These are phyloP conservation scores for Heliocidaris tuberculata DNA, from an alignment of 35 echinoderm and acorn worm genomes.

Conservation along the genomic window DNA sequence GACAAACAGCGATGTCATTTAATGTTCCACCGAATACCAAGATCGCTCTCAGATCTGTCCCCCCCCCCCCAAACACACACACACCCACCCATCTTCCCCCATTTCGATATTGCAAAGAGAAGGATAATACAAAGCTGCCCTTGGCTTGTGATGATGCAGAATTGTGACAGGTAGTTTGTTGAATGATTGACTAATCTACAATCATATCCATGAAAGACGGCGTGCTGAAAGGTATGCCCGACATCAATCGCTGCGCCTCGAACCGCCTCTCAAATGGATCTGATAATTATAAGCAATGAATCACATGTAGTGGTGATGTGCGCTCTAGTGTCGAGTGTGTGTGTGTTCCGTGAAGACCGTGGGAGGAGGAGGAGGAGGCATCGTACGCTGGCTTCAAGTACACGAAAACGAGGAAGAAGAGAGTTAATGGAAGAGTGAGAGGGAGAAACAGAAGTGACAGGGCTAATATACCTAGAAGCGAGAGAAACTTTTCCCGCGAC, in stretches of 20 bases:
- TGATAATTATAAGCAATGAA: constrained; percentile 3
- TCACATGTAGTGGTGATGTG: background rate
- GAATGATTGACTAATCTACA: background rate
- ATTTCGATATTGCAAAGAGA: background rate
- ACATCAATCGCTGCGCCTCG: background rate
- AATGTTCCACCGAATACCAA: background rate
- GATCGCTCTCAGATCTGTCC: background rate
- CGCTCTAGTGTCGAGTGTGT: background rate
- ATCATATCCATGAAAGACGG: background rate
- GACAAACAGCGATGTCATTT: background rate
- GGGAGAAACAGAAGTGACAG: background rate
- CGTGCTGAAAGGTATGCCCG: background rate
- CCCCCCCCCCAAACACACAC: too few species aligned
- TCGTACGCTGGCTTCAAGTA: background rate
- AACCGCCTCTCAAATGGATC: background rate
- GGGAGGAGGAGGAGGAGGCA: background rate
- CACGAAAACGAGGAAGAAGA: background rate
- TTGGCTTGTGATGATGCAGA: background rate
- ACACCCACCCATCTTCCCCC: too few species aligned
- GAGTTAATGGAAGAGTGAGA: background rate
- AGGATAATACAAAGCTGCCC: background rate
- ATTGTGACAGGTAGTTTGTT: constrained; percentile 10
- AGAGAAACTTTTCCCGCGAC: background rate
- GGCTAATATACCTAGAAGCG: background rate
- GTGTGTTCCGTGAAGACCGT: background rate